phyloP scores from a whole-genome alignment of 2,113 vertebrate species.

The Petaurus breviceps region DNA sequence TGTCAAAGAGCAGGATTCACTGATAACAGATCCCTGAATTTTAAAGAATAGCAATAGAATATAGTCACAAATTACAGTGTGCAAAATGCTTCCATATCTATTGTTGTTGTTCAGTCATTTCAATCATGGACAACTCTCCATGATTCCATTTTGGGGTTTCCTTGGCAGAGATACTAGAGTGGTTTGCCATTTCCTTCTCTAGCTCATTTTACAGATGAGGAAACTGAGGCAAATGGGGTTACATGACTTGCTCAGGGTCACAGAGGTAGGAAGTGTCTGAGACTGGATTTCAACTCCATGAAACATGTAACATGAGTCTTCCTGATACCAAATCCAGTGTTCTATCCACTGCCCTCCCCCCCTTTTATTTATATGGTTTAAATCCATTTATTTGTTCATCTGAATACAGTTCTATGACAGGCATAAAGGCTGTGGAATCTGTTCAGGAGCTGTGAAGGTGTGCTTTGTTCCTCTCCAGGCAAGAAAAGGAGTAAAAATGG shows the following conservation, averaged over 20 bases:
- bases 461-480: not conserved
- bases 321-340: not conserved
- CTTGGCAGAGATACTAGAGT: not conserved
- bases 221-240: not conserved
- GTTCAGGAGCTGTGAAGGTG: not conserved
- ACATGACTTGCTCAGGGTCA: not conserved
- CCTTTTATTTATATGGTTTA: no score
- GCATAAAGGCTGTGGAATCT: not conserved
- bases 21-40: not conserved
- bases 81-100: not conserved
- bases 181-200: not conserved
- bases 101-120: not conserved
- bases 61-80: not conserved
- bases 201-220: not conserved
- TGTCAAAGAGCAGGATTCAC: not conserved
- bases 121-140: not conserved
- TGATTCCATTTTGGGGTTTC: not conserved
- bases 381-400: not conserved
- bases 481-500: slow-evolving; percentile 32
- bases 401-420: not conserved
- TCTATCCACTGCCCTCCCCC: no score
- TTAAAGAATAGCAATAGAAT: not conserved
- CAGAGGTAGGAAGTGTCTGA: not conserved
- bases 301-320: not conserved
- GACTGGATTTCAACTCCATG: no score